These are phyloP conservation scores for Melanchra persicariae DNA, from an alignment of 2,888 invertebrate genomes.

Conservation along the genomic window DNA sequence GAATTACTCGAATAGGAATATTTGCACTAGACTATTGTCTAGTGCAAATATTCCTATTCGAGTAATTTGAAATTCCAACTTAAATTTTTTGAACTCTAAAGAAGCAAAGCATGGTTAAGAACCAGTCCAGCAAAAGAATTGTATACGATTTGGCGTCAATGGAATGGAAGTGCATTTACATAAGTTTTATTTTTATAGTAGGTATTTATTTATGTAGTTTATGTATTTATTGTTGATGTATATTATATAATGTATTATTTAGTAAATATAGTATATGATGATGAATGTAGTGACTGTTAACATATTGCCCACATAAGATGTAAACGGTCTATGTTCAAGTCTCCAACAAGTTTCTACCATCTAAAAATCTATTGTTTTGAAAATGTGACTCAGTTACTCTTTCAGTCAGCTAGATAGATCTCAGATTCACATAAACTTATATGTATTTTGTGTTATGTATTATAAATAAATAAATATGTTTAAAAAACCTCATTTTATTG, in stretches of 20 bases:
- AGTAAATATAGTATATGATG: slow-evolving; percentile 29
- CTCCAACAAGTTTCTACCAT: slow-evolving; percentile 5
- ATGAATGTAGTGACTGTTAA: slow-evolving; percentile 26
- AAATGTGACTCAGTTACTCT: slow-evolving; percentile 36
- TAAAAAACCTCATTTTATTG: not conserved
- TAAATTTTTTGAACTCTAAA: not conserved
- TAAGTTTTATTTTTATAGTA: slow-evolving; percentile 7
- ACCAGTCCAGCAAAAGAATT: not conserved
- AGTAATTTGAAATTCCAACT: not conserved
- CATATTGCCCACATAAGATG: slow-evolving; percentile 41
- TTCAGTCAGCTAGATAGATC: slow-evolving; percentile 56
- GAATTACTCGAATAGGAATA: too few relatives aligned
- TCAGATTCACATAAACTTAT: slow-evolving; percentile 42
- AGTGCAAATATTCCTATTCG: not conserved
- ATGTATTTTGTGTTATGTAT: slow-evolving; percentile 42
- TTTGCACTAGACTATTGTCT: too few relatives aligned
- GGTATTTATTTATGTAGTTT: slow-evolving; percentile 49
- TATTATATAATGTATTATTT: slow-evolving; percentile 22
- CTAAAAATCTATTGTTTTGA: slow-evolving; percentile 17
- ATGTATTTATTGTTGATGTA: slow-evolving; percentile 39
- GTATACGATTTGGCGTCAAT: slow-evolving; percentile 17
- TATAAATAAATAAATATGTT: slow-evolving; percentile 35
- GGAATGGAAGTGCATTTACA: slow-evolving; percentile 11
- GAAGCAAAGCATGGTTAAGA: not conserved
- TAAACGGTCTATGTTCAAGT: slow-evolving; percentile 13